Conservation (phyloP, 2,888 invertebrate genomes). For the Tromatobia lineatoria region DNA sequence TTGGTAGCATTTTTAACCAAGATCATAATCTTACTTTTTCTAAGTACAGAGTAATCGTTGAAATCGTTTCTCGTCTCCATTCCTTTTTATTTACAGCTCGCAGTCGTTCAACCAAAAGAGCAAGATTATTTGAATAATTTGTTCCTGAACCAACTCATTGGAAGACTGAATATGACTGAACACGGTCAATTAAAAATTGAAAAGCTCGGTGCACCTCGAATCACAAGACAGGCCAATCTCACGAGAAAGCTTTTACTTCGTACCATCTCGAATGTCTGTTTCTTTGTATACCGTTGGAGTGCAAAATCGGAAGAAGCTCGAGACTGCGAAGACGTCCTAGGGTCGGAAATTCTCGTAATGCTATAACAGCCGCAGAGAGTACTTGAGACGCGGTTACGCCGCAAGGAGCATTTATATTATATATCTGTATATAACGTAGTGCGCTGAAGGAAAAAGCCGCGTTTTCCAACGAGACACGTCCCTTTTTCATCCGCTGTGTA, state of each 20-base stretch:
- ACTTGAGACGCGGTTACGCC: neutral
- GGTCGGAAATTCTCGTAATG: conserved; percentile 10
- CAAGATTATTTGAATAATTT: too few species aligned
- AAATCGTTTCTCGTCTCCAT: too few species aligned
- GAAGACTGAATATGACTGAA: neutral
- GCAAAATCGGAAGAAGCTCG: conserved; percentile 10
- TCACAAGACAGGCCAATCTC: neutral
- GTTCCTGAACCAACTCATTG: too few species aligned
- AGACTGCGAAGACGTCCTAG: conserved; percentile 1
- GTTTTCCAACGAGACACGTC: conserved; percentile 35
- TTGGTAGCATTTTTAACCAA: too few species aligned
- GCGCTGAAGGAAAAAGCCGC: conserved; percentile 25
- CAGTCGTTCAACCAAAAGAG: too few species aligned
- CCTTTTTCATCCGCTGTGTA: conserved; percentile 31
- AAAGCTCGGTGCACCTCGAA: neutral
- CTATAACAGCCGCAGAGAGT: neutral
- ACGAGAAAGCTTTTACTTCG: conserved; percentile 3
- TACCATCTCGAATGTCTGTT: conserved; percentile 5
- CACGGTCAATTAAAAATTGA: neutral
- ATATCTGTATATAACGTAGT: neutral
- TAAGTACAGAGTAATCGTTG: too few species aligned
- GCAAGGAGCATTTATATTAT: neutral
- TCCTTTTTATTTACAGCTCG: too few species aligned
- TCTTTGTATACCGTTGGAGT: neutral
- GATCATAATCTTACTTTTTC: too few species aligned